Percentiles rank a stretch among this genome's conserved stretches.
phyloP scores from a whole-genome alignment of 2,797 vertebrate genomes.

The Halcyon badia region DNA sequence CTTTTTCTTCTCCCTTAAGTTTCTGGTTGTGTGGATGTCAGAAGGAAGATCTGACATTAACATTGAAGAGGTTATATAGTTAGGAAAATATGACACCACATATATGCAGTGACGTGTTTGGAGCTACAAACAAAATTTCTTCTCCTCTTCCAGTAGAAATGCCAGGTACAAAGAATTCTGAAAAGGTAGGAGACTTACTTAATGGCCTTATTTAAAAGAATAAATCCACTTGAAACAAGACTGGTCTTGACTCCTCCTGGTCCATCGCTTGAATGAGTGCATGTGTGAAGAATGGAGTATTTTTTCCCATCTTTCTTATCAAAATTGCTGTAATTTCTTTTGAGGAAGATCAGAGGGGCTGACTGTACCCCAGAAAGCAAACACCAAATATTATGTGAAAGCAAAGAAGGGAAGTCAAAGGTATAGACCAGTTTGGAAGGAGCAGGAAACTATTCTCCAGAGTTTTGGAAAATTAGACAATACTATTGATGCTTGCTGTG shows the following conservation, averaged over 20 bases:
- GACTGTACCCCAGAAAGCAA: not conserved
- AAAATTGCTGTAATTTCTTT: not conserved
- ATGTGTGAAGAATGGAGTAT: not conserved
- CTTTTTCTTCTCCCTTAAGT: not conserved
- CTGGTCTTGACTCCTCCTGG: not conserved
- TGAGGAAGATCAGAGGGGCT: not conserved
- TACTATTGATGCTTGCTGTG: not conserved
- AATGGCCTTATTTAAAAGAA: not conserved
- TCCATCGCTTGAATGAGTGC: not conserved
- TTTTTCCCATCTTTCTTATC: not conserved
- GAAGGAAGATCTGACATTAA: not conserved
- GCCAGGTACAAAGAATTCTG: not conserved
- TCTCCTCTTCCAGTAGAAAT: not conserved
- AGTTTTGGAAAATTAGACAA: not conserved
- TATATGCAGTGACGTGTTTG: accelerated
- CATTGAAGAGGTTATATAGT: not conserved
- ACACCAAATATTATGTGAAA: not conserved
- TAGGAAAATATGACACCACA: not conserved
- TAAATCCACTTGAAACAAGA: not conserved
- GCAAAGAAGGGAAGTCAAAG: not conserved
- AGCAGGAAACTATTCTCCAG: not conserved
- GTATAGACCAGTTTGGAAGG: not conserved
- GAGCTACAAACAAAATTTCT: not conserved
- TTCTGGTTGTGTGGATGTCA: not conserved
- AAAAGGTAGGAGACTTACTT: not conserved